A percentile compares a stretch with the other conserved stretches of the same genome.
Evolutionary conservation across 1,140 invertebrate genomes (phyloP).

Genomic region (Scaptomyza hsui): DNA sequence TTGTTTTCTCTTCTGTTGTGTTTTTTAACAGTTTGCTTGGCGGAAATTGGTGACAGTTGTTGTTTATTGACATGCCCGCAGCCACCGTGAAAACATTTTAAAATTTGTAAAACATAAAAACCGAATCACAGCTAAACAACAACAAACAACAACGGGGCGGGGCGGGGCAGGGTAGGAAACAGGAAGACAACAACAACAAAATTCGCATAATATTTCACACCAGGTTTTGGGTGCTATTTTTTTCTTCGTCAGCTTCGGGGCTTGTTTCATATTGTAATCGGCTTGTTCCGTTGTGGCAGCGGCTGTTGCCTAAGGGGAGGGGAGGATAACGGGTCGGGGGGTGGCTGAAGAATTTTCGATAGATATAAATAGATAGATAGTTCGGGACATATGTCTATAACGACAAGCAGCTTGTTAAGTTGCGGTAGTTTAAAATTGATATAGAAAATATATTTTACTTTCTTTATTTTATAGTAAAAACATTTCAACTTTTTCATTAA

Average conservation of each 20-base stretch:
- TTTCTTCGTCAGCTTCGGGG: slow-evolving; percentile 8
- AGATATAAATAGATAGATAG: slow-evolving; percentile 33
- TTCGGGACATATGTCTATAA: slow-evolving; percentile 58
- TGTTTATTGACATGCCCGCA: slow-evolving; percentile 79
- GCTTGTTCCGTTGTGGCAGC: slow-evolving; percentile 55
- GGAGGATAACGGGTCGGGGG: not conserved
- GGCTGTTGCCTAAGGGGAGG: slow-evolving; percentile 22
- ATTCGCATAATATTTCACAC: slow-evolving; percentile 82
- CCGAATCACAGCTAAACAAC: slow-evolving; percentile 46
- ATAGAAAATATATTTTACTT: not conserved
- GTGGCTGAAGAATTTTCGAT: not conserved
- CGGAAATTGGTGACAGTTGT: slow-evolving; percentile 77
- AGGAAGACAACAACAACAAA: slow-evolving; percentile 26
- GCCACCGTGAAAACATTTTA: slow-evolving; percentile 82
- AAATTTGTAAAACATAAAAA: slow-evolving; percentile 80
- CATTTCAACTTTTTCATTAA: not conserved
- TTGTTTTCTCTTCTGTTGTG: slow-evolving; percentile 26
- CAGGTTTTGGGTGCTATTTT: slow-evolving; percentile 14
- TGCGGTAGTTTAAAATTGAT: slow-evolving; percentile 23
- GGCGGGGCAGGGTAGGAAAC: not conserved
- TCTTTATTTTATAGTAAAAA: not conserved
- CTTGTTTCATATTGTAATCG: slow-evolving; percentile 42
- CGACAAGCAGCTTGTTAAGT: slow-evolving; percentile 37
- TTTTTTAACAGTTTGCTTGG: slow-evolving; percentile 45
- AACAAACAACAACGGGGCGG: not conserved